Evolutionary conservation across 1,140 invertebrate genomes (phyloP), one percentile per base, ranked within the genome.

Genomic region (Theocolax elegans): DNA sequence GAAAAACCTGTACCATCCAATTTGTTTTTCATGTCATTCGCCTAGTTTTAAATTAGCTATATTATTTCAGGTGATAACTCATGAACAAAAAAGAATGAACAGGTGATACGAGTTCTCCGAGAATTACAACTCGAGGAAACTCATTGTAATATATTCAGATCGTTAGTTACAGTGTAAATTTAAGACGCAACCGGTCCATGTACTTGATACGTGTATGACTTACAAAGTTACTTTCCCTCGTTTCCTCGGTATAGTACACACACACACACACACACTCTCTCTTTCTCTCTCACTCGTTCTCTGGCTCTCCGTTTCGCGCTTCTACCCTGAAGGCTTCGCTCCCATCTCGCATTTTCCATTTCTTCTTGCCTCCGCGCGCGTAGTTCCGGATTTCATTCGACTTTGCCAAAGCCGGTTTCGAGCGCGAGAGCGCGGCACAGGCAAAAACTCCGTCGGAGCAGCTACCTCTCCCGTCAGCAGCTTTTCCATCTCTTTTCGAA

Each of bases 171-270:
- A 40, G 2, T 9, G 17, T 12, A 38, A 4, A 27, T 74, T 74
- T 74, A 71, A 74, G 60, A 63, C 64, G 65, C 56, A 67, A 63
- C 69, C 9, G 2, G 15, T 70, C 67, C 27, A 56, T 23, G 29
- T 21, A 60, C 62, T 71, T 62, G 62, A 42, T 59, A 53, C 53
- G 25, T 65, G 62, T 29, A 60, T 51, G 27, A 68, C 71, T 72
- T 74, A 35, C 40, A 31, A 58, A 67, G 27, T 42, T 48, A 67
- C 40, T 48, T 67, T 48, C 19, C 58, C 51, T 73, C 44, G 56
- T 74, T 75, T 75, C 58, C 73, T 73, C 53, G n/a, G 40, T 29
- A 7, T n/a, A 10, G 25, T 58, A 46, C 8, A 23, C 44, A 8
- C 31, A 21, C 23, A 35, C n/a, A n/a, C n/a, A n/a, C n/a, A n/a